phyloP scores from a whole-genome alignment of 2,888 invertebrate species.

The Flabesymbios commensalis region DNA sequence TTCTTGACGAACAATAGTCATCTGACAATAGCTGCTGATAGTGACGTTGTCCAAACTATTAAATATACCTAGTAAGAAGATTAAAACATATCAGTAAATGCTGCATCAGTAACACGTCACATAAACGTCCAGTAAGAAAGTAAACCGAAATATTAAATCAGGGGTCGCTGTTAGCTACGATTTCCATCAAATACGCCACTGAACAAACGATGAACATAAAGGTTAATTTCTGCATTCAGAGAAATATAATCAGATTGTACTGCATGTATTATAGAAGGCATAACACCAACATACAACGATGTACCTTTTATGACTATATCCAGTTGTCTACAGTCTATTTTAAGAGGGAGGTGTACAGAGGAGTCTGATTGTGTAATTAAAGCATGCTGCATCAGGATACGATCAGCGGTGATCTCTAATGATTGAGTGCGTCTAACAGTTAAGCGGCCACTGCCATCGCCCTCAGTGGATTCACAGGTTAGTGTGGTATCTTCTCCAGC shows the following conservation, averaged over 20 bases:
- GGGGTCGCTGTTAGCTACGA: too few species aligned
- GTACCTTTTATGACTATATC: slow-evolving; percentile 43
- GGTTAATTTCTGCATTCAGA: too few species aligned
- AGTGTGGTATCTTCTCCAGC: slow-evolving; percentile 30
- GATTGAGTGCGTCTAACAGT: slow-evolving; percentile 34
- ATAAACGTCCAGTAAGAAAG: too few species aligned
- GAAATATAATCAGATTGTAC: too few species aligned
- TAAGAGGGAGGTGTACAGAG: slow-evolving; percentile 33
- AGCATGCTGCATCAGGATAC: slow-evolving; percentile 37
- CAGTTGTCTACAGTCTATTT: slow-evolving; percentile 40
- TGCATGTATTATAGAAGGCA: too few species aligned
- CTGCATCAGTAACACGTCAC: too few species aligned
- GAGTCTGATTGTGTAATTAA: slow-evolving; percentile 39
- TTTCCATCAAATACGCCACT: too few species aligned
- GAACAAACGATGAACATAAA: too few species aligned
- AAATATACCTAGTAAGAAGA: slow-evolving; percentile 32
- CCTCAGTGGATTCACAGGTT: slow-evolving; percentile 27
- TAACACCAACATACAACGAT: too few species aligned
- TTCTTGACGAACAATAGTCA: slow-evolving; percentile 38
- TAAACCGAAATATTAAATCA: too few species aligned
- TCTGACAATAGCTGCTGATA: slow-evolving; percentile 38
- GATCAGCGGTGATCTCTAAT: slow-evolving; percentile 25
- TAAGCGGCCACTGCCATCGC: slow-evolving; percentile 34
- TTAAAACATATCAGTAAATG: background rate
- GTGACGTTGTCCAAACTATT: slow-evolving; percentile 38